These are phyloP conservation scores for Phytoseiulus persimilis DNA, from an alignment of 2,888 invertebrate genomes.

Conservation along the genomic window DNA sequence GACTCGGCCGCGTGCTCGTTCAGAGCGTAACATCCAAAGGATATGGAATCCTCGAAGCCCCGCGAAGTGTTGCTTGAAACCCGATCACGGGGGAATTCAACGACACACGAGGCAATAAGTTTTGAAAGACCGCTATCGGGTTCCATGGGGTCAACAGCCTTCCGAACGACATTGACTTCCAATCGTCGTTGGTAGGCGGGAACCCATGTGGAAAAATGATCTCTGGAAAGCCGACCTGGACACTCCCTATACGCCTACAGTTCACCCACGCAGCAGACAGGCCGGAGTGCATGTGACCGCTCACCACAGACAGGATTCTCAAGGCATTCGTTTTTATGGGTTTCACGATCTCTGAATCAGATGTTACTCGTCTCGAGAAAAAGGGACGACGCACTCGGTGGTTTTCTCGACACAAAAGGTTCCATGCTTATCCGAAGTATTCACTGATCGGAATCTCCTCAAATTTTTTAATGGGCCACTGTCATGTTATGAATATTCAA, in stretches of 20 bases:
- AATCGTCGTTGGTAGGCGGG: background rate
- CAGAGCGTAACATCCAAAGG: background rate
- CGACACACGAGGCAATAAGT: background rate
- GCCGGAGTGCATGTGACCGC: background rate
- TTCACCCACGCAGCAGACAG: background rate
- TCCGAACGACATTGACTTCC: background rate
- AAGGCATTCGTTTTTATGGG: too few relatives aligned
- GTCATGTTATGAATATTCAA: too few relatives aligned
- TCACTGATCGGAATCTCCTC: too few relatives aligned
- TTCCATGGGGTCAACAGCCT: background rate
- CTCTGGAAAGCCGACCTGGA: background rate
- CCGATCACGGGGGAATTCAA: background rate
- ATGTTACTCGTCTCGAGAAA: too few relatives aligned
- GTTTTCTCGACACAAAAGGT: too few relatives aligned
- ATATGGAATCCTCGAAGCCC: background rate
- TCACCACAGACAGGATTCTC: too few relatives aligned
- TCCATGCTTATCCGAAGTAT: too few relatives aligned
- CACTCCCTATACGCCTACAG: background rate
- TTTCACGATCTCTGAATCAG: too few relatives aligned
- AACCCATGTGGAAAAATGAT: background rate
- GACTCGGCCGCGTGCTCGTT: background rate
- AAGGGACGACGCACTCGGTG: too few relatives aligned
- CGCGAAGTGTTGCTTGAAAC: background rate
- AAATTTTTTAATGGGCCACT: too few relatives aligned
- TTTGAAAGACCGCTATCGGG: background rate